Conservation (phyloP, 92 coral and sea anemone species). For the Zoanthus gigantus region DNA sequence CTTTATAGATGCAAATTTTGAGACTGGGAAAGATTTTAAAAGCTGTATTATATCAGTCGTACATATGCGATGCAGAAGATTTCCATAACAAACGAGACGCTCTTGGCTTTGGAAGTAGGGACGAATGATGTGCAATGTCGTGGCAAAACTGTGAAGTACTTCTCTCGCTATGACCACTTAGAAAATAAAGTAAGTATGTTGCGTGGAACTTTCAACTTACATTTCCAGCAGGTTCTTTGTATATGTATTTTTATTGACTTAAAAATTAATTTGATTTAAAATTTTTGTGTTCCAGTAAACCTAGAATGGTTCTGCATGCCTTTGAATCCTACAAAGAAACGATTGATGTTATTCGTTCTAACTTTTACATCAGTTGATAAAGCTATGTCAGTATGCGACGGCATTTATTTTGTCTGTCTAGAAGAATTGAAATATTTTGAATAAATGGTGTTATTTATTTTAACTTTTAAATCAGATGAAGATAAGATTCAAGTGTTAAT, state of each 20-base stretch:
- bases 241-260: no score
- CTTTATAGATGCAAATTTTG: not conserved
- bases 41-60: not conserved
- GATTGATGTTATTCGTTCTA: not conserved
- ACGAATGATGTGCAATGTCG: conserved; percentile 16
- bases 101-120: conserved; percentile 10
- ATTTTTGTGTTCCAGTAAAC: no score
- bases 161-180: conserved; percentile 36
- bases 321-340: not conserved
- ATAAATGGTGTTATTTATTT: no score
- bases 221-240: not conserved
- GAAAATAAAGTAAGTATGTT: not conserved
- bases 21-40: not conserved
- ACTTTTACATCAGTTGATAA: not conserved
- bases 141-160: conserved; percentile 27
- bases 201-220: not conserved
- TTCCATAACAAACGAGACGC: conserved; percentile 29
- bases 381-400: no score
- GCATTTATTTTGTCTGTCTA: no score
- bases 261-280: no score
- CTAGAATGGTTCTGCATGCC: no score
- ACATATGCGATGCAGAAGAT: conserved; percentile 23
- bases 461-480: no score
- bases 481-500: no score
- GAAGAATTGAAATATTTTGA: no score